Evolutionary conservation across 1,140 invertebrate genomes (phyloP), one percentile per base, ranked within the genome.

Genomic region (Mesaphorura yosii): DNA sequence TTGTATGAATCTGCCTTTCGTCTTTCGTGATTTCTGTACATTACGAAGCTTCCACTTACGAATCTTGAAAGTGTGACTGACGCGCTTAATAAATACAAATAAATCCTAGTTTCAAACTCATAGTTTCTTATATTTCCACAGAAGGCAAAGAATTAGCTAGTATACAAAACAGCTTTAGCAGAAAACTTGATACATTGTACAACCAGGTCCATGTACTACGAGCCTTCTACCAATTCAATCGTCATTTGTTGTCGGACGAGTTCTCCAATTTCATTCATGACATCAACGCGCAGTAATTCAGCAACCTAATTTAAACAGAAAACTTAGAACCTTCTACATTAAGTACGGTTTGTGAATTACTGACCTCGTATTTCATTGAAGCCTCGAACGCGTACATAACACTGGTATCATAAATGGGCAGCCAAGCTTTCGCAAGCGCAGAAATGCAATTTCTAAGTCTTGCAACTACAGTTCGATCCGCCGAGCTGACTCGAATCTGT

Each of bases 341-440:
- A 37, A 17, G 12, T 37, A 12, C 34, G 34, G 34, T 37, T 37
- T 20, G 38, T 22, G 17, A 22, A 45, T 17, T 22, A 45, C 2
- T 51, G 39, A 47, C 79, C 39, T 76, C 67, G 68, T 90, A 93
- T 67, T 87, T 86, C 1, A 78, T 66, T 17, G 90, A 93, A 62
- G 86, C 85, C 64, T 97, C 90, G 70, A 82, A 96, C 1, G 90
- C 88, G 67, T 86, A 88, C 44, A 84, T 76, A 20, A 97, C 86
- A 64, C 85, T 91, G 1, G 89, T 94, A 65, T 96, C 92, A 66
- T 83, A 93, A 3, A 98, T 69, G 71, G 89, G 81, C 67, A 97
- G 83, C 63, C 88, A 85, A 51, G 83, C 83, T 23, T 84, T 77
- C 2, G 86, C 81, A 25, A 98, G 70, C 3, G 86, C 81, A 29